Evolutionary conservation across 1,140 invertebrate species (phyloP).

Genomic region (Drosophila sproati): DNA sequence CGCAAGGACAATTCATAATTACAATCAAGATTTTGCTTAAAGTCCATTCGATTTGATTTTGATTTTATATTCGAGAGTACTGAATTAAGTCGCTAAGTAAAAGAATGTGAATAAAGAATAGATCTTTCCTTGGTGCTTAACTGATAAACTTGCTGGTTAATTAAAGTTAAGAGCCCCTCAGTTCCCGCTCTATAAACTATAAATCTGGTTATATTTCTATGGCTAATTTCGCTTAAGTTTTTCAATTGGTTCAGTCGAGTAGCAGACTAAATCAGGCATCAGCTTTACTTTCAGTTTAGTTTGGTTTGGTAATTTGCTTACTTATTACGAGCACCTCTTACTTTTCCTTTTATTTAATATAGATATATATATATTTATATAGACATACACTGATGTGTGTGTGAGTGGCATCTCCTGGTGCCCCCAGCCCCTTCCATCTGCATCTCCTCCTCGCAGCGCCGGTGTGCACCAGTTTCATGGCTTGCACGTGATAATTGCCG

Average conservation of each 20-base stretch:
- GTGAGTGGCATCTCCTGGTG: background rate
- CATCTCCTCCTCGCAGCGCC: constrained; percentile 18
- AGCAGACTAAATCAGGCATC: background rate
- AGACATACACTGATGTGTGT: background rate
- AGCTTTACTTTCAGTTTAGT: constrained; percentile 1
- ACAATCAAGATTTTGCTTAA: too few relatives aligned
- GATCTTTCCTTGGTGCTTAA: too few relatives aligned
- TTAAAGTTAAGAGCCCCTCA: too few relatives aligned
- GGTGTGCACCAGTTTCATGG: constrained; percentile 70
- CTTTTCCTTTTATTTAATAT: constrained; percentile 34
- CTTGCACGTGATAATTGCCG: constrained; percentile 82
- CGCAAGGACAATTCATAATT: too few relatives aligned
- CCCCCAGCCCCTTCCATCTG: background rate
- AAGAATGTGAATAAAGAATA: too few relatives aligned
- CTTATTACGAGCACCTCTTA: constrained; percentile 30
- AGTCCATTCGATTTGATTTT: too few relatives aligned
- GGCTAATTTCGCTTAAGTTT: background rate
- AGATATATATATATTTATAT: background rate
- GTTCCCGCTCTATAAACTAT: too few relatives aligned
- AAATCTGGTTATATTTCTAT: background rate
- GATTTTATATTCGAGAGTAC: too few relatives aligned
- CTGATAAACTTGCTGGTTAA: too few relatives aligned
- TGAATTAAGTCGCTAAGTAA: too few relatives aligned
- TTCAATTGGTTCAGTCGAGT: constrained; percentile 4
- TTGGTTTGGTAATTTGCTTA: constrained; percentile 27